Conservation (phyloP, 2,113 vertebrate genomes). For the Neodon shergylaensis region DNA sequence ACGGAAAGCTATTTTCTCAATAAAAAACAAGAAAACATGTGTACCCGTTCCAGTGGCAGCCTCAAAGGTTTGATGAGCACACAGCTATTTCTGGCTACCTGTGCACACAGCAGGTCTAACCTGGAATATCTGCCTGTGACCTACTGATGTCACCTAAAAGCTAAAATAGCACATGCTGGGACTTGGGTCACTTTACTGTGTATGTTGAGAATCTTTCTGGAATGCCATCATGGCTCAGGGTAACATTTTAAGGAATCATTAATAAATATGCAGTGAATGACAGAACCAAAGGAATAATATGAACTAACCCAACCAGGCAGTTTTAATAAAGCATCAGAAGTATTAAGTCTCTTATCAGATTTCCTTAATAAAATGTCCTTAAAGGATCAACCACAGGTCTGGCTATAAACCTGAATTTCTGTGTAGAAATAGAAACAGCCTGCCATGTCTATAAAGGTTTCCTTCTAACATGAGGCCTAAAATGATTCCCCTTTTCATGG, state of each 20-base stretch:
- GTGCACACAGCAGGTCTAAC: not conserved
- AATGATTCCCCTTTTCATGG: conserved; percentile 64
- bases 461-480: conserved; percentile 53
- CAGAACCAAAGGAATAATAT: conserved; percentile 45
- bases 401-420: not conserved
- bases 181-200: conserved; percentile 30
- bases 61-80: not conserved
- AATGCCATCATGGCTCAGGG: not conserved
- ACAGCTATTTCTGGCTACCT: not conserved
- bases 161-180: not conserved
- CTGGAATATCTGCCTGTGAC: not conserved
- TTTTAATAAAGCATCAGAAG: conserved; percentile 45
- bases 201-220: conserved; percentile 24
- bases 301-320: conserved; percentile 4
- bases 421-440: conserved; percentile 32
- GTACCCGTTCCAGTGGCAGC: not conserved
- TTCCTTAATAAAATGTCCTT: conserved; percentile 2
- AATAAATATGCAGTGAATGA: conserved; percentile 6
- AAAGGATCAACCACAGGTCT: not conserved
- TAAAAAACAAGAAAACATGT: not conserved
- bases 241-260: conserved; percentile 40
- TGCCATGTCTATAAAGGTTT: conserved; percentile 2
- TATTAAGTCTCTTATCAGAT: not conserved
- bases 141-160: not conserved
- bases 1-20: not conserved